These are phyloP conservation scores for Ataeniobius toweri DNA, from an alignment of 2,797 vertebrate species.

Conservation along the genomic window DNA sequence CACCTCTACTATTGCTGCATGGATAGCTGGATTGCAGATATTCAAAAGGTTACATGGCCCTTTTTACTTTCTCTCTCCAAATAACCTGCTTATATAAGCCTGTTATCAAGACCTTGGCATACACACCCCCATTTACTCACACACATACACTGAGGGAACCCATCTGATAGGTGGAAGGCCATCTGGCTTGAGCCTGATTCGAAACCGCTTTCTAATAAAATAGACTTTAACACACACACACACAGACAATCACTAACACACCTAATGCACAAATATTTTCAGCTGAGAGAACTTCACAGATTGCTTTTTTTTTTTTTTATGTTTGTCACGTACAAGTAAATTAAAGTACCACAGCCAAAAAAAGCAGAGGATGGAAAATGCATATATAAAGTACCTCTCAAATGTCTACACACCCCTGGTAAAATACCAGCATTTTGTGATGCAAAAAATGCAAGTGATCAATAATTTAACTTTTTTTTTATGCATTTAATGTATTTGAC, in stretches of 20 bases:
- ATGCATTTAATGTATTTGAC: background rate
- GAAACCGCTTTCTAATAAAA: conserved; percentile 34
- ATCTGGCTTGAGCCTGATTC: conserved; percentile 30
- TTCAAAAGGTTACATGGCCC: conserved; percentile 55
- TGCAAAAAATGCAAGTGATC: background rate
- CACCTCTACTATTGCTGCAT: conserved; percentile 10
- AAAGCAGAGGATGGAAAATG: conserved; percentile 16
- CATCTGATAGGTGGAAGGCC: conserved; percentile 48
- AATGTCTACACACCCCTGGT: background rate
- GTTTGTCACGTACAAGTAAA: conserved; percentile 18
- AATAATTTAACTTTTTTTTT: background rate
- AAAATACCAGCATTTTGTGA: background rate
- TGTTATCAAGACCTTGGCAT: conserved; percentile 56
- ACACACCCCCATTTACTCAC: conserved; percentile 4
- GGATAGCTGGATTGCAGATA: conserved; percentile 36
- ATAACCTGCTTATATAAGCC: conserved; percentile 65
- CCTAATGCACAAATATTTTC: conserved; percentile 22
- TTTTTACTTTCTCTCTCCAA: conserved; percentile 51
- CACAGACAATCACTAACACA: conserved; percentile 1
- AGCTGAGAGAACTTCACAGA: conserved; percentile 13
- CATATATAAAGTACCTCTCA: conserved; percentile 4
- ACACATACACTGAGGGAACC: conserved; percentile 15
- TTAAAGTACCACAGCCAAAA: conserved; percentile 5
- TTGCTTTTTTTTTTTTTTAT: conserved; percentile 23
- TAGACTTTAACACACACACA: conserved; percentile 4